phyloP scores from a whole-genome alignment of 2,797 vertebrate genomes.

The Chlorospingus semifuscus region DNA sequence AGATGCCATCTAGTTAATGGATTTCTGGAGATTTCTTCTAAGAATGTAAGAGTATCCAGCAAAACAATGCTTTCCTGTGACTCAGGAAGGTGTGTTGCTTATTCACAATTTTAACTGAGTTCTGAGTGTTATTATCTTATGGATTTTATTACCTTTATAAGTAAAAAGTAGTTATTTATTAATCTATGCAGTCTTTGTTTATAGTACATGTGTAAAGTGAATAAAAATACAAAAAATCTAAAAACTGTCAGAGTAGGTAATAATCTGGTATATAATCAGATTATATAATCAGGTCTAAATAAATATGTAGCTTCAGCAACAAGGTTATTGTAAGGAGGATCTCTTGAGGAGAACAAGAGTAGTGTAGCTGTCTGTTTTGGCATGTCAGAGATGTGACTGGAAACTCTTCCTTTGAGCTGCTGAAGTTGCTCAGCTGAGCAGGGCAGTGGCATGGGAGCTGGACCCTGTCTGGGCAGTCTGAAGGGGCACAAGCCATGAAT shows the following conservation, averaged over 20 bases:
- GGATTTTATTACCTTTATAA: background rate
- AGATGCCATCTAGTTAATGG: accelerated
- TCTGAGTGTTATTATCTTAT: background rate
- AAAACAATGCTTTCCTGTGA: background rate
- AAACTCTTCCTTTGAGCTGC: background rate
- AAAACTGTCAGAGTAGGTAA: background rate
- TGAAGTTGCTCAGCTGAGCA: background rate
- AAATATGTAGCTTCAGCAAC: background rate
- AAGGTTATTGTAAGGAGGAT: background rate
- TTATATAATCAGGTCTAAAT: background rate
- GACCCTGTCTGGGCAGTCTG: background rate
- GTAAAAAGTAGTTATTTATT: background rate
- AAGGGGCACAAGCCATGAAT: accelerated
- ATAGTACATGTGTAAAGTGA: background rate
- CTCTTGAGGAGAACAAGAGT: background rate
- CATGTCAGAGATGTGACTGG: too few species aligned
- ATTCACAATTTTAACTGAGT: background rate
- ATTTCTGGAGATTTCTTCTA: background rate
- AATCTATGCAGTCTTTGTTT: background rate
- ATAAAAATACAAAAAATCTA: background rate
- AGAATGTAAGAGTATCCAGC: background rate
- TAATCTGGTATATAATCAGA: background rate
- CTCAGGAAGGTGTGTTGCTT: background rate
- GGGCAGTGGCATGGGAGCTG: background rate
- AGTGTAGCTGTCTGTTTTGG: too few species aligned